Evolutionary conservation across 2,113 vertebrate genomes (phyloP), one percentile per base, ranked within the genome.

Genomic region (Indicator maculatus): DNA sequence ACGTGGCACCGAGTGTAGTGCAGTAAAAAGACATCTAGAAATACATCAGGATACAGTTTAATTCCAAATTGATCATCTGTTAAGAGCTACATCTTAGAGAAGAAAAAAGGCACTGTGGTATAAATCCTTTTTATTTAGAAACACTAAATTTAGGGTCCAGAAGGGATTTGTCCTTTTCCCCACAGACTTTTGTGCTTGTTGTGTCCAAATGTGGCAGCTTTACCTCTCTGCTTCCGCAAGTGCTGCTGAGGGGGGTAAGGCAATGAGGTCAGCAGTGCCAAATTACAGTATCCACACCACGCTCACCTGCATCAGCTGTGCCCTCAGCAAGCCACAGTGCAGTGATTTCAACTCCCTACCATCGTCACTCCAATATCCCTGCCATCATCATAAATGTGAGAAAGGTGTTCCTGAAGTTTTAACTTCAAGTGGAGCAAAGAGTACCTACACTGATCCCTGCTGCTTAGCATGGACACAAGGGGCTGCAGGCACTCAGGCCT

Each of bases 111-210:
- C 58, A 52, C 11, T 1, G 0, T 0, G 0, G 17, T 41, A 41
- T 86, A 73, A 94, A 90, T 66, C 16, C 50, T 56, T 92, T 86
- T 80, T 31, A 88, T 78, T 69, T 74, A 81, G 78, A 91, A 81
- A 88, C 16, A 60, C 31, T 76, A 36, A 38, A 47, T 91, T 81
- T 88, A 66, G 70, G 26, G 45, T 74, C 21, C 19, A 78, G 69
- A 59, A 71, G 11, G 26, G n/a, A 45, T 53, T 41, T 81, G 4
- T 44, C 8, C 16, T 82, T 67, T 88, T 60, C 55, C 20, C 31
- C 16, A 30, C 9, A 31, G 50, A 28, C 8, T 64, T 76, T 15
- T 61, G 28, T 61, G 70, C 18, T 67, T 58, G 23, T 80, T 80
- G 12, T 44, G 44, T 33, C 72, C 56, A n/a, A 41, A 60, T 20